Percentiles rank a stretch among this genome's conserved stretches.
These are phyloP conservation scores for Stenchaetothrips biformis DNA, from an alignment of 2,888 invertebrate species.

Conservation along the genomic window DNA sequence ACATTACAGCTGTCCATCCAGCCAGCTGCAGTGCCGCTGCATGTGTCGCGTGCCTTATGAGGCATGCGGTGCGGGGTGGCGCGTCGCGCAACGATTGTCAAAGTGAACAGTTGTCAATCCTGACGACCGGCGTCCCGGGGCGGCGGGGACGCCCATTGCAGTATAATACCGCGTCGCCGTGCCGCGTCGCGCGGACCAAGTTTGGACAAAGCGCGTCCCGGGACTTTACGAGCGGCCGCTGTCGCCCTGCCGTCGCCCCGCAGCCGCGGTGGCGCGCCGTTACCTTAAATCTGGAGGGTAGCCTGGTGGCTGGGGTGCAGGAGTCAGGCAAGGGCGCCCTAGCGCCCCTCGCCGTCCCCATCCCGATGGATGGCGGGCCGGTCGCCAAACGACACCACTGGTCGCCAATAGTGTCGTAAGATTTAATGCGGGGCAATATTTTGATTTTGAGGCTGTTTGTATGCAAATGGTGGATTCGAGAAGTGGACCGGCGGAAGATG, in stretches of 20 bases:
- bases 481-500: neutral
- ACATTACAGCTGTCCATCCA: too few relatives aligned
- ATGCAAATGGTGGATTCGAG: neutral
- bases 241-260: neutral
- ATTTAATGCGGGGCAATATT: slow-evolving; percentile 15
- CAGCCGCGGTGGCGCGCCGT: neutral
- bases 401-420: neutral
- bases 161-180: neutral
- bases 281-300: neutral
- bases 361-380: neutral
- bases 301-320: neutral
- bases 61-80: neutral
- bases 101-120: slow-evolving; percentile 21
- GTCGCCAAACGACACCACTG: neutral
- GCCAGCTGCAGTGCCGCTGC: neutral
- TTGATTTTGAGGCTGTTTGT: neutral
- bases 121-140: neutral
- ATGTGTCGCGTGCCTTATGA: neutral
- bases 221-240: slow-evolving; percentile 16
- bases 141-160: too few relatives aligned
- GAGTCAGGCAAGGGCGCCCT: neutral
- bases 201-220: neutral
- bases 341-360: neutral
- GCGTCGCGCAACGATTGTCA: neutral
- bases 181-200: neutral